These are phyloP conservation scores for Monomorium pharaonis DNA, from an alignment of 1,140 invertebrate genomes.

Conservation along the genomic window DNA sequence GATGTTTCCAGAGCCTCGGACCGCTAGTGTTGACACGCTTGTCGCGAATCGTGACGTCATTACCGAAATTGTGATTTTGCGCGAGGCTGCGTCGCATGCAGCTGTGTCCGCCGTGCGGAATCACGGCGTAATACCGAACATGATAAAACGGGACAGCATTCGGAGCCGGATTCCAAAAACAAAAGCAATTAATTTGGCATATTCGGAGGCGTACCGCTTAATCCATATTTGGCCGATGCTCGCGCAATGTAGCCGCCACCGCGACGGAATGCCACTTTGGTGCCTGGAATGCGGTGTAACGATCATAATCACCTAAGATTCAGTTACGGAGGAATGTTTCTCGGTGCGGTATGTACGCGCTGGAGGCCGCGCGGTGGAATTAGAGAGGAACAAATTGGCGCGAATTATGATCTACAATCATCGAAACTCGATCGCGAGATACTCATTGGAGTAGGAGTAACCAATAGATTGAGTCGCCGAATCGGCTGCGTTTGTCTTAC, in stretches of 20 bases:
- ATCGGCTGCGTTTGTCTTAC: neutral
- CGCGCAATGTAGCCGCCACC: conserved; percentile 76
- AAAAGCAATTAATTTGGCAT: conserved; percentile 74
- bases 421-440: conserved; percentile 13
- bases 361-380: conserved; percentile 62
- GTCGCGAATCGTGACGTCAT: conserved; percentile 29
- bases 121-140: conserved; percentile 3
- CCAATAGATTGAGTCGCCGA: neutral
- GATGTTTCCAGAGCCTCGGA: neutral
- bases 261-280: conserved; percentile 78
- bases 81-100: conserved; percentile 9
- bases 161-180: conserved; percentile 68
- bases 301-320: conserved; percentile 78
- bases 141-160: conserved; percentile 50
- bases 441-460: neutral
- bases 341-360: conserved; percentile 62
- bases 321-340: conserved; percentile 76
- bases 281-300: conserved; percentile 80
- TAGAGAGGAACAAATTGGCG: conserved; percentile 61
- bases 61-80: conserved; percentile 34
- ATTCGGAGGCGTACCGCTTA: conserved; percentile 72
- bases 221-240: conserved; percentile 77
- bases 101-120: neutral
- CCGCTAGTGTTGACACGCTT: conserved; percentile 5
- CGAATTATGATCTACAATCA: conserved; percentile 47